Evolutionary conservation across 2,888 invertebrate genomes (phyloP), one percentile per base, ranked within the genome.

Genomic region (Cheilosia urbana): DNA sequence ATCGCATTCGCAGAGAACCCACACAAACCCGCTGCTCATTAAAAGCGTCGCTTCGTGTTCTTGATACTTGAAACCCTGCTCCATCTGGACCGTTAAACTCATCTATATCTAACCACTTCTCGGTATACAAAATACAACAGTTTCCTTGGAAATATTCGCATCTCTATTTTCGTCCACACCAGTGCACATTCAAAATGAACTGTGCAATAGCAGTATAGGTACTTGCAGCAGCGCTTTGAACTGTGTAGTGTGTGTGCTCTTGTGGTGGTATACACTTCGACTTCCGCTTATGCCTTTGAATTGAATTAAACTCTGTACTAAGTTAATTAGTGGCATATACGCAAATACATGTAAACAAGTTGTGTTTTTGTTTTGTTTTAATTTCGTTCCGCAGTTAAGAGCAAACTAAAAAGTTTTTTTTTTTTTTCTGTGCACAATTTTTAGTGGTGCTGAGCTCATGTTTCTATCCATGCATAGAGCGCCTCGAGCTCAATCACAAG

Each of bases 261-360:
- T 5, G 15, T 42, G 24, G 47, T 69, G 69, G 19, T 71, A 42
- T 58, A 68, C 51, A 24, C 51, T 51, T 51, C 24, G 62, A 76
- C 66, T 79, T 81, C 71, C 71, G 85, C 72, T 76, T 80, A 66
- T 81, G 75, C 71, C 76, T 77, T 58, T 85, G 80, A 72, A 85
- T 85, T 81, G 76, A 85, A 85, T 85, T 72, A 77, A 85, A 81
- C 85, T 81, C 81, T 63, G 57, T 68, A 57, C 76, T 77, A 85
- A 81, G 72, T 81, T 85, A 85, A 81, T 85, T 81, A 85, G 85
- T 77, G 51, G 15, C 51, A 68, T 71, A 34, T 34, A 71, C 71
- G 81, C 81, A 85, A 81, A 85, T 77, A 68, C 81, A 85, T 85
- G 85, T 77, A 81, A 84, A 79, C 83, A 83, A 79, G 79, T 78